phyloP scores from a whole-genome alignment of 1,140 invertebrate species.

The Popillia japonica region DNA sequence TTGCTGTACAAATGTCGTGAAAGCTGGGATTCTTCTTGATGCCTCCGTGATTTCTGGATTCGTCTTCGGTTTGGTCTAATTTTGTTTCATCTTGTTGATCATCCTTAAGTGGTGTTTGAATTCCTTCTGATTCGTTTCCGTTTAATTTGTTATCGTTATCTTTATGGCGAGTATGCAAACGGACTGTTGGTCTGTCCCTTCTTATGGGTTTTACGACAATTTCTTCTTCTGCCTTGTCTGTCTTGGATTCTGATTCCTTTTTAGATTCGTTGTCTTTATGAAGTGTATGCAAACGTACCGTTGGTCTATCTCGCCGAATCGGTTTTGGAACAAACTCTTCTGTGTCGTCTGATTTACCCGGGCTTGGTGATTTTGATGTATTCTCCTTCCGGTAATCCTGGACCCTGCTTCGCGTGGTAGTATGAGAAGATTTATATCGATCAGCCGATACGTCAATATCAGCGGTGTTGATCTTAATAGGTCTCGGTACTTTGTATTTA shows the following conservation, averaged over 20 bases:
- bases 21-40: constrained; percentile 61
- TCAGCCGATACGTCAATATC: constrained; percentile 82
- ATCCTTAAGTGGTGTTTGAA: constrained; percentile 40
- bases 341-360: constrained; percentile 44
- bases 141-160: constrained; percentile 37
- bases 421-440: constrained; percentile 60
- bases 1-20: constrained; percentile 64
- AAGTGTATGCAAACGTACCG: constrained; percentile 73
- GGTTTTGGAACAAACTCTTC: constrained; percentile 48
- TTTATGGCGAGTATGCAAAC: constrained; percentile 68
- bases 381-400: constrained; percentile 58
- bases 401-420: constrained; percentile 49
- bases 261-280: constrained; percentile 61
- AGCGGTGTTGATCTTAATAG: constrained; percentile 78
- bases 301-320: constrained; percentile 73
- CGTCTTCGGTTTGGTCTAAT: constrained; percentile 49
- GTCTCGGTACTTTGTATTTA: constrained; percentile 64
- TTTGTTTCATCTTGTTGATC: constrained; percentile 35
- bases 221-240: constrained; percentile 36
- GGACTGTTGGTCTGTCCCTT: constrained; percentile 74
- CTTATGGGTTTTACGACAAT: constrained; percentile 62
- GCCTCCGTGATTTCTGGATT: constrained; percentile 56
- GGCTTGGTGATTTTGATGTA: constrained; percentile 37
- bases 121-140: too few relatives aligned
- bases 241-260: constrained; percentile 47